These are phyloP conservation scores for Carcinoscorpius rotundicauda DNA, from an alignment of 1,140 invertebrate genomes.

Conservation along the genomic window DNA sequence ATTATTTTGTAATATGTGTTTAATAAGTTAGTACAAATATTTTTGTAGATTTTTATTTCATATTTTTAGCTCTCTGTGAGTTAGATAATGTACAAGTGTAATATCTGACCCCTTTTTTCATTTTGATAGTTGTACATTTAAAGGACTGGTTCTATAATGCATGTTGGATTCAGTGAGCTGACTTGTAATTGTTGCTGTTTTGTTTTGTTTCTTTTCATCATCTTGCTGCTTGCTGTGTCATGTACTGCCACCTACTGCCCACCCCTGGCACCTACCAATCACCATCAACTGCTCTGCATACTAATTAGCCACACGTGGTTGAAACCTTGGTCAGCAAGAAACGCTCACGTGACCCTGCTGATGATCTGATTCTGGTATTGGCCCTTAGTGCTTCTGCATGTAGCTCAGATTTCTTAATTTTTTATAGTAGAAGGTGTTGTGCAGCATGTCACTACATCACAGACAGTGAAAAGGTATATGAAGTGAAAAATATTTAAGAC, in stretches of 20 bases:
- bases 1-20: too few species aligned
- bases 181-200: conserved; percentile 22
- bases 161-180: conserved; percentile 19
- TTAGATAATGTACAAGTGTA: too few species aligned
- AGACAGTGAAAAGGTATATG: too few species aligned
- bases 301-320: conserved; percentile 39
- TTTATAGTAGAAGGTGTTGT: too few species aligned
- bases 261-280: conserved; percentile 23
- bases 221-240: conserved; percentile 39
- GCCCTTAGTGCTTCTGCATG: conserved; percentile 38
- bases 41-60: too few species aligned
- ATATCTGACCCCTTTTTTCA: too few species aligned
- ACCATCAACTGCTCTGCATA: conserved; percentile 35
- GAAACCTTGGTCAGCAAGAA: conserved; percentile 62
- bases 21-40: too few species aligned
- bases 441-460: too few species aligned
- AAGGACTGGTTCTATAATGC: conserved; percentile 1
- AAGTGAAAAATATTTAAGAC: too few species aligned
- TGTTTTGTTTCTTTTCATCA: conserved; percentile 18
- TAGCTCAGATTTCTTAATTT: neutral
- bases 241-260: conserved; percentile 33
- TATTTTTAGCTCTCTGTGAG: too few species aligned
- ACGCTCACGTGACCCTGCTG: conserved; percentile 62
- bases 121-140: too few species aligned
- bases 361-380: conserved; percentile 84